Evolutionary conservation across 2,888 invertebrate species (phyloP).

Genomic region (Lypha dubia): DNA sequence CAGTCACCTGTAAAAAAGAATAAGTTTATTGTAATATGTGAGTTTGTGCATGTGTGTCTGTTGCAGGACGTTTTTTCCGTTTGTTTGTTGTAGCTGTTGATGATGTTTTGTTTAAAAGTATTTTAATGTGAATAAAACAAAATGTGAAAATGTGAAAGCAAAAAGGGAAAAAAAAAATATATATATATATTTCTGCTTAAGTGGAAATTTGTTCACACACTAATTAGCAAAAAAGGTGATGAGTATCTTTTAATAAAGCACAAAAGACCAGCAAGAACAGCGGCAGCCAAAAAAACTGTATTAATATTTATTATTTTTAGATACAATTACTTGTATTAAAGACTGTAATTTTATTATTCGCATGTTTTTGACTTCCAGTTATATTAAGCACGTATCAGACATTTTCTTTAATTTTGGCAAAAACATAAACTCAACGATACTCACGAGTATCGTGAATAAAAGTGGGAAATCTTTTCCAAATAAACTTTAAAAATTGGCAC

Average conservation of each 20-base stretch:
- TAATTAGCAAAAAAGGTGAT: constrained; percentile 71
- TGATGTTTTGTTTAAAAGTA: constrained; percentile 39
- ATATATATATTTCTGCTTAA: constrained; percentile 9
- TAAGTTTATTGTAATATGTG: constrained; percentile 4
- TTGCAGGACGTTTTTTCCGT: constrained; percentile 23
- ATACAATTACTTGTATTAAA: too few relatives aligned
- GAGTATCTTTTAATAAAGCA: constrained; percentile 59
- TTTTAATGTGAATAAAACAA: constrained; percentile 40
- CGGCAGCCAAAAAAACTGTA: not conserved
- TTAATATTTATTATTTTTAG: too few relatives aligned
- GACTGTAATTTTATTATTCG: too few relatives aligned
- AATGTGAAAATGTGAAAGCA: not conserved
- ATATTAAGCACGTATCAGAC: too few relatives aligned
- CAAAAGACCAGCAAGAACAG: constrained; percentile 7
- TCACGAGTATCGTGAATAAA: too few relatives aligned
- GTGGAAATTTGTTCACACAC: constrained; percentile 63
- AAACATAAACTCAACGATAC: too few relatives aligned
- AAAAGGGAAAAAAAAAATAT: not conserved
- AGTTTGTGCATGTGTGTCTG: constrained; percentile 6
- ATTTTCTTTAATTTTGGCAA: too few relatives aligned
- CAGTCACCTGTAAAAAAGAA: constrained; percentile 21
- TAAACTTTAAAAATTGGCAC: too few relatives aligned
- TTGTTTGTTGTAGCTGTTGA: constrained; percentile 24
- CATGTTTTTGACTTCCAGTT: too few relatives aligned
- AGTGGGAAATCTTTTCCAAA: too few relatives aligned